phyloP scores from a whole-genome alignment of 2,797 vertebrate species.

The Chrosomus eos region DNA sequence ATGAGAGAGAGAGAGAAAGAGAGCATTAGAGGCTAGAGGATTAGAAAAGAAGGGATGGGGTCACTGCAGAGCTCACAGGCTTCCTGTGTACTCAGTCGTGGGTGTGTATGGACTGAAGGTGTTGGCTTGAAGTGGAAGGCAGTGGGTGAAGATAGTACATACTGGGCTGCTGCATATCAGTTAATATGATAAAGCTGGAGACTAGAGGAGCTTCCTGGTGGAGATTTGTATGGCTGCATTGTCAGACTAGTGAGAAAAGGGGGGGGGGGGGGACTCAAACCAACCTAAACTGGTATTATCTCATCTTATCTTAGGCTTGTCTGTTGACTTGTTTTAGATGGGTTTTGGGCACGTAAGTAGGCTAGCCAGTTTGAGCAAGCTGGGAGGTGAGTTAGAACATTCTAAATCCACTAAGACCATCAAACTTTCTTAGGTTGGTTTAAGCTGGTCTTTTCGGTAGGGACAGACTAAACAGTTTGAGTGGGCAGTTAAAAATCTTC shows the following conservation, averaged over 20 bases:
- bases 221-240: background rate
- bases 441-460: background rate
- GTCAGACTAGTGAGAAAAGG: no score
- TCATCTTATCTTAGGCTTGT: background rate
- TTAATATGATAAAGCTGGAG: slow-evolving; percentile 30
- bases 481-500: slow-evolving; percentile 13
- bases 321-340: background rate
- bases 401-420: background rate
- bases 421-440: background rate
- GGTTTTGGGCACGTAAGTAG: background rate
- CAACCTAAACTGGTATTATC: background rate
- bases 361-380: background rate
- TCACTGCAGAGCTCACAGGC: slow-evolving; percentile 63
- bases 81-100: slow-evolving; percentile 16
- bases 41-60: slow-evolving; percentile 64
- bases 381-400: background rate
- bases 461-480: slow-evolving; percentile 19
- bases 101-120: slow-evolving; percentile 46
- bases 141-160: slow-evolving; percentile 41
- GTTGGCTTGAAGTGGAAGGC: slow-evolving; percentile 38
- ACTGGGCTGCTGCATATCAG: background rate
- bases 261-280: background rate
- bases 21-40: slow-evolving; percentile 52
- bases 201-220: slow-evolving; percentile 19
- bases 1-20: slow-evolving; percentile 63